phyloP scores from a whole-genome alignment of 1,140 invertebrate species.

The Luehdorfia chinensis region DNA sequence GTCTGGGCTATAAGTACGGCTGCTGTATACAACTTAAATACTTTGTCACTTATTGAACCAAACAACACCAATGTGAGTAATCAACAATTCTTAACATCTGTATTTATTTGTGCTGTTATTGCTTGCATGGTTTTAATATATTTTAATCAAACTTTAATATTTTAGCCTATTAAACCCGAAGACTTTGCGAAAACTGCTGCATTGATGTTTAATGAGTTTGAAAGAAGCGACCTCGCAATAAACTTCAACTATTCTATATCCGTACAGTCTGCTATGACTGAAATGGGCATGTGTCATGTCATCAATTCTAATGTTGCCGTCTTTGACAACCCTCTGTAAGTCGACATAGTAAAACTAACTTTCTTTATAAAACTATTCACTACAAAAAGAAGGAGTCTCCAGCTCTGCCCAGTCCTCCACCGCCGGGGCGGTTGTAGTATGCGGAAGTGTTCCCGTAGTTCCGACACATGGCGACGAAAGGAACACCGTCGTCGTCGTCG shows the following conservation, averaged over 20 bases:
- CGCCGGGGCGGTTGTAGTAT: no score
- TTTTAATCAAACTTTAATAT: no score
- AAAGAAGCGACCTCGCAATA: constrained; percentile 55
- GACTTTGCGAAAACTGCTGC: constrained; percentile 51
- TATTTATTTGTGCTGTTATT: no score
- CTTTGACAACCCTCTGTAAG: constrained; percentile 54
- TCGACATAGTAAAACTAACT: constrained; percentile 3
- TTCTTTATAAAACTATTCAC: neutral
- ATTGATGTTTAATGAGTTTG: constrained; percentile 62
- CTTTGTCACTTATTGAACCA: constrained; percentile 22
- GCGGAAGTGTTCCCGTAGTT: no score
- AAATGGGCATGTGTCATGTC: constrained; percentile 81
- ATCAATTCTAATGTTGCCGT: constrained; percentile 78
- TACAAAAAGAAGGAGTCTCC: no score
- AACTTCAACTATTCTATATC: constrained; percentile 54
- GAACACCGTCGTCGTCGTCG: no score
- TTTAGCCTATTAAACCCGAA: constrained; percentile 40
- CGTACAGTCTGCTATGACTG: constrained; percentile 77
- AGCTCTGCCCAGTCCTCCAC: neutral
- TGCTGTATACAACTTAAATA: constrained; percentile 37
- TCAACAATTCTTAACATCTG: neutral
- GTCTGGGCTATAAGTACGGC: constrained; percentile 39
- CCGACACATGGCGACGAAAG: no score
- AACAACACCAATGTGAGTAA: constrained; percentile 24
- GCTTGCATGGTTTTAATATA: no score